Evolutionary conservation across 2,797 vertebrate genomes (phyloP).

Genomic region (Melanotaenia nigrans): DNA sequence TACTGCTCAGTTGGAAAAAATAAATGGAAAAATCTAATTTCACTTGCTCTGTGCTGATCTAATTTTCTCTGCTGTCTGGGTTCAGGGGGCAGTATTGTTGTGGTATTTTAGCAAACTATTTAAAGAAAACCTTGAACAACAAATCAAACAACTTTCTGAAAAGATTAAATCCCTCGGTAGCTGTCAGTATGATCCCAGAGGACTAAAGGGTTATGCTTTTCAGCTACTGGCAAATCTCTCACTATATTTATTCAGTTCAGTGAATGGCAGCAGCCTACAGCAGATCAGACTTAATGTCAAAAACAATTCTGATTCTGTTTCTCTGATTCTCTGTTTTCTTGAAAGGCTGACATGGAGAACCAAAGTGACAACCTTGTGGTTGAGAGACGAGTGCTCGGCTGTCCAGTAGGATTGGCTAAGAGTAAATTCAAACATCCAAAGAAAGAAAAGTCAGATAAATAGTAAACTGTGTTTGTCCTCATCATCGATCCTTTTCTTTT

Average conservation of each 20-base stretch:
- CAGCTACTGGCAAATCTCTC: background rate
- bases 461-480: too few relatives aligned
- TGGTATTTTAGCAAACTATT: too few relatives aligned
- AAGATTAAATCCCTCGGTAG: background rate
- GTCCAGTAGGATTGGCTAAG: background rate
- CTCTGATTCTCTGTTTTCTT: background rate
- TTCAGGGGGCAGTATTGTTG: too few relatives aligned
- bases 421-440: background rate
- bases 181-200: background rate
- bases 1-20: too few relatives aligned
- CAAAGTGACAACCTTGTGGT: background rate
- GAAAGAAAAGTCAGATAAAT: background rate
- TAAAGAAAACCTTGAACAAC: background rate
- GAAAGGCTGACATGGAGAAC: background rate
- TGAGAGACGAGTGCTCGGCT: background rate
- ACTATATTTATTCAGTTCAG: background rate
- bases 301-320: background rate
- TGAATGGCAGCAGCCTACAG: background rate
- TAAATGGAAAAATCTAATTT: too few relatives aligned
- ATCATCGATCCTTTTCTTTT: too few relatives aligned
- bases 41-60: too few relatives aligned
- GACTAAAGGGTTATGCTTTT: background rate
- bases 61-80: too few relatives aligned
- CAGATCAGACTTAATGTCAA: conserved; percentile 1
- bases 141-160: background rate